Evolutionary conservation across 2,797 vertebrate species (phyloP).

Genomic region (Ispidina lecontei): DNA sequence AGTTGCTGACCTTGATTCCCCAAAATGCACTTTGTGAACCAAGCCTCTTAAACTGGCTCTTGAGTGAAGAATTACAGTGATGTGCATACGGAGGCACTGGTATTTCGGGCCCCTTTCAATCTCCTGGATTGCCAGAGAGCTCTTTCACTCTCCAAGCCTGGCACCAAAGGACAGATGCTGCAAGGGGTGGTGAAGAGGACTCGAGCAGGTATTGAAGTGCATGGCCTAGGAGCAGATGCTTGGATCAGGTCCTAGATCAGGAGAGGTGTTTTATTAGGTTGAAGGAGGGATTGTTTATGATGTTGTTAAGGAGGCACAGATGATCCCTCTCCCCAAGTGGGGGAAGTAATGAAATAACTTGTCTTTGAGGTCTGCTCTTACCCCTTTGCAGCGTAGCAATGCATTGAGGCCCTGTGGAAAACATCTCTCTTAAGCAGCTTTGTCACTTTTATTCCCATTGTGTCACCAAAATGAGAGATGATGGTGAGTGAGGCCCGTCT

Average conservation of each 20-base stretch:
- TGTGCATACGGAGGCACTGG: not conserved
- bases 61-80: slow-evolving; percentile 25
- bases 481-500: not conserved
- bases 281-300: not conserved
- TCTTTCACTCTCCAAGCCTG: slow-evolving; percentile 31
- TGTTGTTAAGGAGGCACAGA: not conserved
- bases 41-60: slow-evolving; percentile 41
- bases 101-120: slow-evolving; percentile 4
- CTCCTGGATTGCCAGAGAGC: not conserved
- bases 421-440: not conserved
- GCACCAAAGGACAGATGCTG: not conserved
- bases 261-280: not conserved
- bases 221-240: slow-evolving; percentile 14
- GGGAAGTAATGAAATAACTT: not conserved
- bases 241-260: slow-evolving; percentile 31
- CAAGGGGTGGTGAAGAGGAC: slow-evolving; percentile 29
- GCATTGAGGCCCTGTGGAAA: not conserved
- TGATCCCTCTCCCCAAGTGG: not conserved
- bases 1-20: slow-evolving; percentile 37
- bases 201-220: slow-evolving; percentile 37
- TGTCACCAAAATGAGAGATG: not conserved
- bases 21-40: slow-evolving; percentile 42
- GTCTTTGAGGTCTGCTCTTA: not conserved
- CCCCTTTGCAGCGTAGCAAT: not conserved
- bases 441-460: not conserved